A percentile compares a stretch with the other conserved stretches of the same genome.
Conservation (phyloP, 2,113 vertebrate genomes). For the Cheilinus undulatus region DNA sequence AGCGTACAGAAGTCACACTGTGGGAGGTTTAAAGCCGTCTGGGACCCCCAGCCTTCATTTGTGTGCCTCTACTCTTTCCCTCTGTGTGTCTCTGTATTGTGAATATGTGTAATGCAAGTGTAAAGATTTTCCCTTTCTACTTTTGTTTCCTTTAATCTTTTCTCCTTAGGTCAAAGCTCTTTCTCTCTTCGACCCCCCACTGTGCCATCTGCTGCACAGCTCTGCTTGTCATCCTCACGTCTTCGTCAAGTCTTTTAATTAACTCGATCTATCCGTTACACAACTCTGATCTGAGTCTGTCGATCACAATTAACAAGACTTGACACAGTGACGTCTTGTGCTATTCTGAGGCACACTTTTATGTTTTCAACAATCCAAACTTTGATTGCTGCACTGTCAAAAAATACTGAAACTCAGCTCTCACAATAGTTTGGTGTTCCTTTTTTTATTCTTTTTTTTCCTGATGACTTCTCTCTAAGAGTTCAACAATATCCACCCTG, state of each 20-base stretch:
- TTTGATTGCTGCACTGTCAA: no score
- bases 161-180: background rate
- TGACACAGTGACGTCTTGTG: background rate
- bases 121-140: no score
- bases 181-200: background rate
- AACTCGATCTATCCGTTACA: background rate
- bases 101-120: background rate
- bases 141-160: background rate
- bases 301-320: background rate
- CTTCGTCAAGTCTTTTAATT: background rate
- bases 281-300: background rate
- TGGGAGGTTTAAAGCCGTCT: slow-evolving; percentile 1
- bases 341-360: background rate
- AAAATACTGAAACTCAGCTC: no score
- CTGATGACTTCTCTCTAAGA: slow-evolving; percentile 29
- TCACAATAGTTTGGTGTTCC: background rate
- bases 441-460: no score
- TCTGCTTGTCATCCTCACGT: background rate
- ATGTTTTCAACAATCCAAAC: background rate
- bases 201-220: slow-evolving; percentile 2
- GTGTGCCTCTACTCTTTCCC: background rate
- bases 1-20: slow-evolving; percentile 2
- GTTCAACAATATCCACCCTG: slow-evolving; percentile 11
- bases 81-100: background rate
- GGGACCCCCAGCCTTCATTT: slow-evolving; percentile 4